Evolutionary conservation across 2,113 vertebrate genomes (phyloP), one percentile per base, ranked within the genome.

Genomic region (Columba janthina): DNA sequence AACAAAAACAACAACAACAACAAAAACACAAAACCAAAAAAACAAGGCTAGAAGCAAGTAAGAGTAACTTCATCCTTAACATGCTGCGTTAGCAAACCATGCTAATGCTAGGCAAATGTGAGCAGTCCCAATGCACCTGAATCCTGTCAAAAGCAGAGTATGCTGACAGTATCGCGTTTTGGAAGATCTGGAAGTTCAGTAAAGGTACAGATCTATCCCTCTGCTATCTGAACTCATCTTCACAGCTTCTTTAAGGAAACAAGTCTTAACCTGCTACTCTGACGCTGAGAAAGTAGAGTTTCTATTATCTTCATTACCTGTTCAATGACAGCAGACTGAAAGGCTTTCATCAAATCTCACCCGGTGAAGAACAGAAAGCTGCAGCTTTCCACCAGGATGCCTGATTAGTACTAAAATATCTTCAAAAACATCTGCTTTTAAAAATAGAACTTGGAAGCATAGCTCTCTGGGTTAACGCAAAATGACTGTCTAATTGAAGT

Each of bases 341-440:
- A 51, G 32, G 64, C 42, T 93, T 93, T 69, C 61, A 93, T 65
- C 62, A 60, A 22, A 69, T 38, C 53, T 87, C 70, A 85, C 14
- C 24, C 14, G 26, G 40, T 36, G 44, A 92, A 60, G 65, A 90
- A 90, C 16, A 69, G 57, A 94, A 85, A 72, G 34, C n/a, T 90
- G 78, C 25, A 91, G 74, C 81, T 78, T 94, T 79, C 84, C 89
- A 95, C 58, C 58, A 72, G 62, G 76, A 56, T 78, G 44, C 56
- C 48, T 75, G 57, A 89, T 90, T 60, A 86, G 62, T 46, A 66
- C 77, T 42, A 62, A 91, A 93, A 72, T 90, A 94, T 34, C 90
- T 90, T 93, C 79, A 87, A 79, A 96, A 92, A 54, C 20, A 91
- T 38, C 81, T 87, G 48, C 34, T 87, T 90, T 96, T 69, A 94